phyloP scores from a whole-genome alignment of 2,888 invertebrate species.

The Marasmarcha lunaedactyla region DNA sequence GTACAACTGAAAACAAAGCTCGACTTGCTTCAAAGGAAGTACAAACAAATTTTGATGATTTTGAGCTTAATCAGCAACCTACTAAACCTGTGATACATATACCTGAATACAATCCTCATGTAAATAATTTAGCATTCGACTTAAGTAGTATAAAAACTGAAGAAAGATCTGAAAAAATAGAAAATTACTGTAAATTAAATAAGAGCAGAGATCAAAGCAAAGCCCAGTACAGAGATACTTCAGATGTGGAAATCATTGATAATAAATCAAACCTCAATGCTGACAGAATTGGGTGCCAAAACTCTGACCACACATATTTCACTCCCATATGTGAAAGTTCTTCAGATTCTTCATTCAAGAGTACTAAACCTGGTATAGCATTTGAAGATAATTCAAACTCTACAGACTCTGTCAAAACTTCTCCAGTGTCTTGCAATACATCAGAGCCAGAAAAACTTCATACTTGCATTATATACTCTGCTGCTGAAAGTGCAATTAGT shows the following conservation, averaged over 20 bases:
- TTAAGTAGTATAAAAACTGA: constrained; percentile 48
- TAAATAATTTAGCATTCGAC: constrained; percentile 44
- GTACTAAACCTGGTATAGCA: constrained; percentile 24
- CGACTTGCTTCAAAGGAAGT: constrained; percentile 39
- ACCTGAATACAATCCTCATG: constrained; percentile 52
- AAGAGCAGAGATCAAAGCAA: constrained; percentile 57
- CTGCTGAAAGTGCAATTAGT: constrained; percentile 19
- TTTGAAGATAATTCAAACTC: not conserved
- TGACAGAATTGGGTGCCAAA: constrained; percentile 4
- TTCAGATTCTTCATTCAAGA: constrained; percentile 47
- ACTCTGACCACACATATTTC: constrained; percentile 22
- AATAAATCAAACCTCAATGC: not conserved
- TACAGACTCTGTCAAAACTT: too few relatives aligned
- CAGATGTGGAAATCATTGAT: constrained; percentile 15
- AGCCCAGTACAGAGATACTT: constrained; percentile 27
- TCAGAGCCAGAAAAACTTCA: constrained; percentile 10
- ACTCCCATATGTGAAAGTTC: constrained; percentile 30
- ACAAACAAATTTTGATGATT: constrained; percentile 26
- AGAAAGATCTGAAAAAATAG: constrained; percentile 60
- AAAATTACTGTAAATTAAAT: constrained; percentile 66
- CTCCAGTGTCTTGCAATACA: not conserved
- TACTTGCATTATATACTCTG: constrained; percentile 30
- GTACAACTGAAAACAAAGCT: constrained; percentile 27
- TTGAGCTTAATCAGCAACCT: constrained; percentile 34
- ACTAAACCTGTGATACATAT: constrained; percentile 52